Evolutionary conservation across 2,888 invertebrate species (phyloP), one percentile per base, ranked within the genome.

Genomic region (Bombyx huttoni): DNA sequence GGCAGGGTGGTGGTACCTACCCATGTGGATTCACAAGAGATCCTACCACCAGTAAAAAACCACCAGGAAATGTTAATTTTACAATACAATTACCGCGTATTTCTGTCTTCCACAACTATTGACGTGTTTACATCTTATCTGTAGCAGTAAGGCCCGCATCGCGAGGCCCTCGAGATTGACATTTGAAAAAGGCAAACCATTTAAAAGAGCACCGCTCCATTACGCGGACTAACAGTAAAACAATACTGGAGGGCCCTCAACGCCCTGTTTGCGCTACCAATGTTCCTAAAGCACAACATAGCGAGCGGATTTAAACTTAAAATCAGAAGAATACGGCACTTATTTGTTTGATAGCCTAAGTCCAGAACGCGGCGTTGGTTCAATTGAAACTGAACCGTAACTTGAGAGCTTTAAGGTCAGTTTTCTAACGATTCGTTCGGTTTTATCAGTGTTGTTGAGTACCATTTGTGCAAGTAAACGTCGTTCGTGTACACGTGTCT

Each of bases 391-490:
- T 40, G 40, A 12, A 8, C 12, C 7, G 8, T 5, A 40, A 10
- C 1, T 3, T 10, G 40, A 12, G 8, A 0, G 40, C 7, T 0
- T 5, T 5, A 40, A 40, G 40, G 40, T 8, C 1, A 0, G 12
- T 40, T 40, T 40, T 40, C 9, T 3, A 8, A 10, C 12, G 40
- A 40, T 40, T 40, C 7, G 8, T 40, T 40, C 2, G 8, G 40
- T 40, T 40, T 24, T 24, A 24, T 24, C 24, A 24, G 24, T 24
- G 40, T 40, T 7, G 9, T 40, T 40, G 40, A 40, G 12, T 40
- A 12, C 40, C 12, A 33, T 13, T 48, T 35, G 0, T 0, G 7
- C 10, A 49, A 46, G 58, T 49, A 8, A 53, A 65, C 6, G 46
- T 51, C 51, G 60, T 40, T 40, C 40, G 40, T 12, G 3, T 40